These are phyloP conservation scores for Kryptolebias marmoratus DNA, from an alignment of 2,113 vertebrate species.

Conservation along the genomic window DNA sequence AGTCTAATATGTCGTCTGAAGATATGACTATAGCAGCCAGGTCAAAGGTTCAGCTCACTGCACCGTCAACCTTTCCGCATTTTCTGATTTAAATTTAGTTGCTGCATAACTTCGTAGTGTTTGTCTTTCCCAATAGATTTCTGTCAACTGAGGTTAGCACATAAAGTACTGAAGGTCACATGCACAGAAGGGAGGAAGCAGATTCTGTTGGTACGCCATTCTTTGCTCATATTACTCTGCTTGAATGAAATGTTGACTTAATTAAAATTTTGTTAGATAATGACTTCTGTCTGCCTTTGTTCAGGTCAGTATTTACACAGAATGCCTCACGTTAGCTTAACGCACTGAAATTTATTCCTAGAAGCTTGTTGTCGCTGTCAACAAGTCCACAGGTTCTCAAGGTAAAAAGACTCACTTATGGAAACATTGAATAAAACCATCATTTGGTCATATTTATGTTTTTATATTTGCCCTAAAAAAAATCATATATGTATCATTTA, in stretches of 20 bases:
- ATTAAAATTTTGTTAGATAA: neutral
- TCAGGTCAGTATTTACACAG: constrained; percentile 27
- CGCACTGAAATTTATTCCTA: too few species aligned
- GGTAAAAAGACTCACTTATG: too few species aligned
- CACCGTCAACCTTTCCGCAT: constrained; percentile 23
- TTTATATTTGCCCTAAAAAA: too few species aligned
- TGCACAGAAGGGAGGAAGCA: neutral
- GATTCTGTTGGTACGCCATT: neutral
- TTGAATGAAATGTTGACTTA: constrained; percentile 8
- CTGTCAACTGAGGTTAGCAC: neutral
- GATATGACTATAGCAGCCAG: constrained; percentile 30
- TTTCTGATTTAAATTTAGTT: constrained; percentile 25
- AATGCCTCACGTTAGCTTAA: too few species aligned
- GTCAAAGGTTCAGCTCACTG: neutral
- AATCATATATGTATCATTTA: too few species aligned
- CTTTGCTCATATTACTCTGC: constrained; percentile 1
- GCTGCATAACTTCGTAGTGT: constrained; percentile 19
- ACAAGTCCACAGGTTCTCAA: too few species aligned
- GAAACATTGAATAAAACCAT: too few species aligned
- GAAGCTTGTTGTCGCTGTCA: too few species aligned
- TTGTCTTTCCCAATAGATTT: constrained; percentile 14
- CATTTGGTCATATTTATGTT: too few species aligned
- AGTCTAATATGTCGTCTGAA: constrained; percentile 30
- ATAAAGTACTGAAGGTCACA: neutral
- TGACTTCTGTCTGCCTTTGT: neutral